Evolutionary conservation across 2,888 invertebrate genomes (phyloP).

Genomic region (Drosophila percnosoma): DNA sequence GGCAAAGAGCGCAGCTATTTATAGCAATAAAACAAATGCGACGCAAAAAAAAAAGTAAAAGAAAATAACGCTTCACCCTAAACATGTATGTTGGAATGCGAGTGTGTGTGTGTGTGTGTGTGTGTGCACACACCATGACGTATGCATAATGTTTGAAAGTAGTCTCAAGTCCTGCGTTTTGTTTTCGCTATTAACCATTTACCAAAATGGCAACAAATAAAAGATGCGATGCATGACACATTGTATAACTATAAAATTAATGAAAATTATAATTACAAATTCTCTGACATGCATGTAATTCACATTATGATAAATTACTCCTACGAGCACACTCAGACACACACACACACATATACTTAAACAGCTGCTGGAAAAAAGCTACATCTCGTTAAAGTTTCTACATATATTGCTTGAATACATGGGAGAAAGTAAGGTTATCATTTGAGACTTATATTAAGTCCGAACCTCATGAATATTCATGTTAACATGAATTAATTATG

Average conservation of each 20-base stretch:
- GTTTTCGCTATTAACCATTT: slow-evolving; percentile 42
- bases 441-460: neutral
- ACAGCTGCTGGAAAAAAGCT: neutral
- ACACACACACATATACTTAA: neutral
- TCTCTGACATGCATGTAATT: neutral
- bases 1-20: slow-evolving; percentile 17
- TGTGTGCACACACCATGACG: slow-evolving; percentile 32
- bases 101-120: slow-evolving; percentile 10
- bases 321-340: neutral
- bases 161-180: slow-evolving; percentile 11
- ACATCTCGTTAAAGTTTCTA: neutral
- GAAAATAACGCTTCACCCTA: slow-evolving; percentile 20
- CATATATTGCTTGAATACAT: neutral
- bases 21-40: slow-evolving; percentile 19
- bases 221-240: slow-evolving; percentile 21
- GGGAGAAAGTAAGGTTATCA: neutral
- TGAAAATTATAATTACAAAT: slow-evolving; percentile 19
- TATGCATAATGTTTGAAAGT: slow-evolving; percentile 41
- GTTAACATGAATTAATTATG: neutral
- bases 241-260: slow-evolving; percentile 52
- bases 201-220: slow-evolving; percentile 38
- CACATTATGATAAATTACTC: slow-evolving; percentile 7
- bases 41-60: neutral
- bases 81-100: slow-evolving; percentile 5
- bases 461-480: too few species aligned